Base-by-base conservation (phyloP, 2,113 vertebrate species). In the Callionymus lyra region DNA sequence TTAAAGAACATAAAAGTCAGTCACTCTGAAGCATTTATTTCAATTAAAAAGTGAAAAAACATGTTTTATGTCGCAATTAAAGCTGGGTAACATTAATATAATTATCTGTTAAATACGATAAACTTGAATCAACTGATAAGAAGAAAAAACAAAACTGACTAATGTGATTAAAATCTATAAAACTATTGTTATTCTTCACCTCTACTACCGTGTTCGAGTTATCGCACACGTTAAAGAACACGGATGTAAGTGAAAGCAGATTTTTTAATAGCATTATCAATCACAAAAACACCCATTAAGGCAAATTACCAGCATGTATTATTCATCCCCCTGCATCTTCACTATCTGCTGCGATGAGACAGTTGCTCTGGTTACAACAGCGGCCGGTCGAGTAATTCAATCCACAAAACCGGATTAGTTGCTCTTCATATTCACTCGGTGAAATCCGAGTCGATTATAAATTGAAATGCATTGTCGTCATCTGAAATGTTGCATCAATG, bases 381-480 rank as follows among this genome's bases (percentile, higher is more conserved):
- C 39, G 41, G n/a, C 32, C n/a, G 21, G 8, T 11, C 2, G 38
- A 31, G 53, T 47, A 52, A 69, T 34, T 38, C 15, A 43, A 35
- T 45, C 38, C 44, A 43, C 18, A 35, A 32, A 41, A 41, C 12
- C 36, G 44, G 52, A 14, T 18, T 39, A 49, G 55, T 37, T 21
- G 31, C 38, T 47, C 31, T 16, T 31, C 53, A 47, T 47, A 48
- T 36, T 16, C 18, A 62, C 36, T 34, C 6, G 9, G 38, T 41
- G 64, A 66, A 76, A 76, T 38, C 21, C 53, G 61, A 63, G 41
- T 36, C 15, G 44, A 17, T 31, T 21, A 35, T n/a, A 41, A 57
- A 41, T 68, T 39, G 46, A 60, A 59, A 52, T 12, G 46, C 39
- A 14, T 16, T 1, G 27, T 12, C 34, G 50, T 38, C 43, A 47